A percentile compares a stretch with the other conserved stretches of the same genome.
These are phyloP conservation scores for Ladona fulva DNA, from an alignment of 1,140 invertebrate species.

Conservation along the genomic window DNA sequence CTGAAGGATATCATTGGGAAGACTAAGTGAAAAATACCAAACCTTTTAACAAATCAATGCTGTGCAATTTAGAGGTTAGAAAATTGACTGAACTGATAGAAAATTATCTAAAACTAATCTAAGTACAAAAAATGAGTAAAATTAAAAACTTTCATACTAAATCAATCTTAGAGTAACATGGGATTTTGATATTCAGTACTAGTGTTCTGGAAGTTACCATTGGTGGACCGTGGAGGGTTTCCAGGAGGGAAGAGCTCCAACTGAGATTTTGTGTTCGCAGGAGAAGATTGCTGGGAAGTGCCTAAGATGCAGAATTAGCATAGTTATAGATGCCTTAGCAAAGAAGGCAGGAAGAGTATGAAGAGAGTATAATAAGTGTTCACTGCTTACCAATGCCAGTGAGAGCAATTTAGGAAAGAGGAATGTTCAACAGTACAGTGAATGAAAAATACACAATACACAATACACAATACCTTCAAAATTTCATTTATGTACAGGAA, in stretches of 20 bases:
- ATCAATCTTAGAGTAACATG: not conserved
- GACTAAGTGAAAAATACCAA: too few species aligned
- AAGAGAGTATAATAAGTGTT: not conserved
- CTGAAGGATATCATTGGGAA: too few species aligned
- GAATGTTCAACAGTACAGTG: conserved; percentile 9
- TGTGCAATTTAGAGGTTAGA: too few species aligned
- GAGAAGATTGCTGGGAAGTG: conserved; percentile 27
- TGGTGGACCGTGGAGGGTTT: conserved; percentile 57
- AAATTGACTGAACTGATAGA: too few species aligned
- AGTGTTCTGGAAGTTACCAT: conserved; percentile 48
- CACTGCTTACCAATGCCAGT: too few species aligned
- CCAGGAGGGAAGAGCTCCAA: conserved; percentile 61
- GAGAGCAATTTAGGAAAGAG: not conserved
- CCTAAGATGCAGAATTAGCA: conserved; percentile 23
- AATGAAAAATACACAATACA: not conserved
- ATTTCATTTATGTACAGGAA: too few species aligned
- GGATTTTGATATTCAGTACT: not conserved
- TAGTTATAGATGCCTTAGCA: conserved; percentile 12
- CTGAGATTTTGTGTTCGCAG: conserved; percentile 52
- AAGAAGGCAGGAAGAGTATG: not conserved
- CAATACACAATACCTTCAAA: too few species aligned
- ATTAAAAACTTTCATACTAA: too few species aligned
- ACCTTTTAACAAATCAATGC: too few species aligned
- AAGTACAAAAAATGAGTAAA: too few species aligned
- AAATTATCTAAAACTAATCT: too few species aligned